These are phyloP conservation scores for Drosophila subquinaria DNA, from an alignment of 2,888 invertebrate genomes.

Conservation along the genomic window DNA sequence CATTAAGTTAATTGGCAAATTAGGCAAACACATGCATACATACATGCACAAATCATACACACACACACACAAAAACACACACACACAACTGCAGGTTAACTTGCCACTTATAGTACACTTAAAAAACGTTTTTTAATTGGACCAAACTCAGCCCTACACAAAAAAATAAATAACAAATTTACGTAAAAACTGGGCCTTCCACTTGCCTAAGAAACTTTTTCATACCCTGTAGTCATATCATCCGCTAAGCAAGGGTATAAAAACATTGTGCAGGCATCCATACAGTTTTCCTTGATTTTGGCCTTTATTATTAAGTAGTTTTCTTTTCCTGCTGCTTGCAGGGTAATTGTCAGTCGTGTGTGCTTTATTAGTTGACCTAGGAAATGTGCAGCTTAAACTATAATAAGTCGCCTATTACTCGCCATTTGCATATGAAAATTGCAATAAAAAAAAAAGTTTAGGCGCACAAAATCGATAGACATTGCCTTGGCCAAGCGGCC, in stretches of 20 bases:
- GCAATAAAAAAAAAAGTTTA: slow-evolving; percentile 35
- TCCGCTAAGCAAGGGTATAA: slow-evolving; percentile 2
- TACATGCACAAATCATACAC: slow-evolving; percentile 22
- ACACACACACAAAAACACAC: slow-evolving; percentile 25
- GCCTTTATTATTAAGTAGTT: neutral
- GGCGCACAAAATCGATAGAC: slow-evolving; percentile 57
- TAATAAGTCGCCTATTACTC: slow-evolving; percentile 59
- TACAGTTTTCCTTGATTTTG: neutral
- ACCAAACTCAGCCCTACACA: slow-evolving; percentile 39
- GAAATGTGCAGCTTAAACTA: slow-evolving; percentile 48
- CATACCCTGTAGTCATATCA: neutral
- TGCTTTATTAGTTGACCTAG: neutral
- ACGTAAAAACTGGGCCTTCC: slow-evolving; percentile 11
- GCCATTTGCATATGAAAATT: slow-evolving; percentile 67
- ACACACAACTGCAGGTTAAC: slow-evolving; percentile 31
- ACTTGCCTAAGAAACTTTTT: slow-evolving; percentile 1
- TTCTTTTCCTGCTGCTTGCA: neutral
- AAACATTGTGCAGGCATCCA: neutral
- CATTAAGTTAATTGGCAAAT: slow-evolving; percentile 83
- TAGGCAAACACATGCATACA: slow-evolving; percentile 66
- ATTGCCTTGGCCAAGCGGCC: slow-evolving; percentile 29
- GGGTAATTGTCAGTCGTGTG: slow-evolving; percentile 12
- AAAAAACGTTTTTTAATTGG: slow-evolving; percentile 68
- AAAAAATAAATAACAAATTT: slow-evolving; percentile 2
- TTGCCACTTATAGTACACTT: slow-evolving; percentile 41